Conservation (phyloP, 2,888 invertebrate species). For the Melanargia galathea region DNA sequence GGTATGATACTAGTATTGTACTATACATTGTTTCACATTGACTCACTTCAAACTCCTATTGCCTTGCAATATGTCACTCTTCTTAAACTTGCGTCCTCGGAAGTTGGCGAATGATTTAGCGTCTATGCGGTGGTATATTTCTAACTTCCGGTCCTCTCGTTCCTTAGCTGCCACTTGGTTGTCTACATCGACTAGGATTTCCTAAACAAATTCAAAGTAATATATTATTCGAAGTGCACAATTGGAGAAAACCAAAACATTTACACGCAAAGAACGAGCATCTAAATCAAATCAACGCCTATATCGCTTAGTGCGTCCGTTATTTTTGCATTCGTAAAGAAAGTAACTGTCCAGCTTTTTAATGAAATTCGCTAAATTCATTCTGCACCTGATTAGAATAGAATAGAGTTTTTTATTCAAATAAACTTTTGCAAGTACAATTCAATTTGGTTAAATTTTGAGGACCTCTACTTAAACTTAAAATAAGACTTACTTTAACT, state of each 20-base stretch:
- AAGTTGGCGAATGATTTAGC: constrained; percentile 94
- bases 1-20: too few relatives aligned
- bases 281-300: too few relatives aligned
- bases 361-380: too few relatives aligned
- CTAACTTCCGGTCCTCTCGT: constrained; percentile 92
- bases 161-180: constrained; percentile 96
- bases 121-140: constrained; percentile 96
- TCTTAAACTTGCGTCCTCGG: constrained; percentile 94
- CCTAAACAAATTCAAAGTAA: constrained; percentile 67
- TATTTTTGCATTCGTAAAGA: too few relatives aligned
- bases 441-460: not conserved
- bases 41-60: constrained; percentile 89
- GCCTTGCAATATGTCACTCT: constrained; percentile 93
- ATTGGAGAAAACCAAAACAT: too few relatives aligned
- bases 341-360: too few relatives aligned
- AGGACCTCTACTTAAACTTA: not conserved
- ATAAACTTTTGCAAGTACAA: too few relatives aligned
- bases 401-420: too few relatives aligned
- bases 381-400: too few relatives aligned
- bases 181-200: constrained; percentile 94
- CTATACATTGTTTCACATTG: not conserved
- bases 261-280: too few relatives aligned
- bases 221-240: too few relatives aligned
- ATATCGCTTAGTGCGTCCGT: too few relatives aligned
- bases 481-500: constrained; percentile 83